Percentiles rank a stretch among this genome's conserved stretches.
Conservation (phyloP, 2,113 vertebrate species). For the Dolichotis patagonum region DNA sequence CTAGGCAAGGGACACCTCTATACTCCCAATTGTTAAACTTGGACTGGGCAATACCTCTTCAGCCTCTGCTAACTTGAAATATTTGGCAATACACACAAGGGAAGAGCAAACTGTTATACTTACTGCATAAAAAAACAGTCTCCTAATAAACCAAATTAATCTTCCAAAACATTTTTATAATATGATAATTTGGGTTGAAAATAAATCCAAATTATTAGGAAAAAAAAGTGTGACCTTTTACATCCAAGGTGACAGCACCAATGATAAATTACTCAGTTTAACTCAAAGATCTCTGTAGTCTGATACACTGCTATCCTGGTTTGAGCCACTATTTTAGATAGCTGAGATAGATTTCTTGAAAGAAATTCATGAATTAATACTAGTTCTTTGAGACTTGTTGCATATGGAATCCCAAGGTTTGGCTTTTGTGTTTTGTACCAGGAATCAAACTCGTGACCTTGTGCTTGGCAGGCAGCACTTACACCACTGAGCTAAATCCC, state of each 20-base stretch:
- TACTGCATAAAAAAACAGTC: neutral
- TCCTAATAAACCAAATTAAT: neutral
- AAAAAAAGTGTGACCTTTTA: neutral
- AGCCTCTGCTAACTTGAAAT: neutral
- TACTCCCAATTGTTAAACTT: neutral
- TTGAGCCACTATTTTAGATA: neutral
- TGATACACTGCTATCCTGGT: neutral
- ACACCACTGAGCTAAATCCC: too few relatives aligned
- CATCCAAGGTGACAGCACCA: neutral
- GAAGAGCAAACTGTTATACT: neutral
- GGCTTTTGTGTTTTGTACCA: too few relatives aligned
- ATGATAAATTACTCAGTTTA: neutral
- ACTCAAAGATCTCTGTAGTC: neutral
- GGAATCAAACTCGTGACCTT: too few relatives aligned
- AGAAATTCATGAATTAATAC: neutral
- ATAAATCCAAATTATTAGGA: neutral
- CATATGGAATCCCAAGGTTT: neutral
- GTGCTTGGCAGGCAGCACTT: too few relatives aligned
- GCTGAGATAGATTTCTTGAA: neutral
- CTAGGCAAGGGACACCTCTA: neutral
- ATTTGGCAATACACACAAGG: neutral
- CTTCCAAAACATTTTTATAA: conserved; percentile 20
- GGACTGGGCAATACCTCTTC: too few relatives aligned
- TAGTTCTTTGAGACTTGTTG: neutral
- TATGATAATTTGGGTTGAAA: neutral